Conservation (phyloP, 2,797 vertebrate genomes). For the Loris lydekkerianus region DNA sequence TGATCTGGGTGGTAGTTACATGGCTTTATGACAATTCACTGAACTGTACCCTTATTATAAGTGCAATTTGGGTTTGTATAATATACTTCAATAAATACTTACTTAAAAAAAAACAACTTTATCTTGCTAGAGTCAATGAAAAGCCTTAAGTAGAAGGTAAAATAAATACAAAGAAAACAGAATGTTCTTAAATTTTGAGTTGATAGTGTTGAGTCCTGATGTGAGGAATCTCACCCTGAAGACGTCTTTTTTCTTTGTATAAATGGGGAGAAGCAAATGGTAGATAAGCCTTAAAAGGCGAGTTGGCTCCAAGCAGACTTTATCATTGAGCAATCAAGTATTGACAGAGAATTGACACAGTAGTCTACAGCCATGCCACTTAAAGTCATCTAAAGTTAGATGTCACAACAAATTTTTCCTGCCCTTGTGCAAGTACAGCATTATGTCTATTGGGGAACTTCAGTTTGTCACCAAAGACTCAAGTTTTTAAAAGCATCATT, state of each 20-base stretch:
- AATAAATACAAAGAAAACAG: conserved; percentile 38
- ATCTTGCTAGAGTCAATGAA: conserved; percentile 6
- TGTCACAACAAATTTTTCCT: background rate
- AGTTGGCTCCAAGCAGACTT: background rate
- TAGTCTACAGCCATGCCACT: background rate
- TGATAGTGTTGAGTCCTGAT: background rate
- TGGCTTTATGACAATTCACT: background rate
- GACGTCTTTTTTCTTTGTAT: conserved; percentile 9
- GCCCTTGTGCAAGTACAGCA: background rate
- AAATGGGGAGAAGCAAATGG: background rate
- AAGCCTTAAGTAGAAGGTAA: conserved; percentile 24
- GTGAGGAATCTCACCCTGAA: background rate
- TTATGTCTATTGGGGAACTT: background rate
- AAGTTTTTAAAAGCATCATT: background rate
- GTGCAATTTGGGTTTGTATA: background rate
- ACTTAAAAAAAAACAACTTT: background rate
- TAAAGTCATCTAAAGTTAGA: background rate
- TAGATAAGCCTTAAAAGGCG: background rate
- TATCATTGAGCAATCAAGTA: background rate
- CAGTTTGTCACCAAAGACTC: background rate
- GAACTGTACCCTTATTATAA: background rate
- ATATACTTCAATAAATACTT: background rate
- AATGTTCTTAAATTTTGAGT: background rate
- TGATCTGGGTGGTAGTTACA: background rate
- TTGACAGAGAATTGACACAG: background rate